Conservation (phyloP, 2,797 vertebrate species). For the Sebastes diaconus region DNA sequence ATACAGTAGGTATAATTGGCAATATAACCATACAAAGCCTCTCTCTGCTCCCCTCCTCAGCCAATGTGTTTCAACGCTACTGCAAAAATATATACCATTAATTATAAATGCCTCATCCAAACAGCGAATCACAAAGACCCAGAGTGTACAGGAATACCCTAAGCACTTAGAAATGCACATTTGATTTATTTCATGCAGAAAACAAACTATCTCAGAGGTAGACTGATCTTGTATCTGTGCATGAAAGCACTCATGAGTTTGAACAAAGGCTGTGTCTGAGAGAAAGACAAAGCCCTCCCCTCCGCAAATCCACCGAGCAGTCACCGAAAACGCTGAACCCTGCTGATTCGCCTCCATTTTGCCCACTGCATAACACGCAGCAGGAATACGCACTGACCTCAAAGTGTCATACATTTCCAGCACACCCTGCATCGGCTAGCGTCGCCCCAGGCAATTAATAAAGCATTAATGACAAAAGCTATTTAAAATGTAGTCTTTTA, state of each 20-base stretch:
- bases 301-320: slow-evolving; percentile 61
- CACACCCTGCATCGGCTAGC: slow-evolving; percentile 87
- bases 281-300: slow-evolving; percentile 71
- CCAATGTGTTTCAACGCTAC: not conserved
- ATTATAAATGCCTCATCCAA: slow-evolving; percentile 69
- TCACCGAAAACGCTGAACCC: slow-evolving; percentile 79
- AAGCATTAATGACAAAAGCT: slow-evolving; percentile 99
- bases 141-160: slow-evolving; percentile 5
- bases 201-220: slow-evolving; percentile 55
- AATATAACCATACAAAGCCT: not conserved
- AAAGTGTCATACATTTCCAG: slow-evolving; percentile 97
- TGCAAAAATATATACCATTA: slow-evolving; percentile 64
- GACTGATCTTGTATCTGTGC: slow-evolving; percentile 33
- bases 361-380: slow-evolving; percentile 88
- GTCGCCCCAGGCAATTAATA: slow-evolving; percentile 97
- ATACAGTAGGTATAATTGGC: not conserved
- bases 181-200: slow-evolving; percentile 46
- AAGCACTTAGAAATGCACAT: slow-evolving; percentile 41
- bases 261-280: slow-evolving; percentile 71
- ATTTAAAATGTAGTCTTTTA: slow-evolving; percentile 96
- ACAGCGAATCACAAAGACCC: slow-evolving; percentile 37
- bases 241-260: slow-evolving; percentile 44
- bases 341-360: slow-evolving; percentile 91
- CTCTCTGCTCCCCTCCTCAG: slow-evolving; percentile 4
- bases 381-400: slow-evolving; percentile 94